Evolutionary conservation across 2,888 invertebrate species (phyloP).

Genomic region (Oligia latruncula): DNA sequence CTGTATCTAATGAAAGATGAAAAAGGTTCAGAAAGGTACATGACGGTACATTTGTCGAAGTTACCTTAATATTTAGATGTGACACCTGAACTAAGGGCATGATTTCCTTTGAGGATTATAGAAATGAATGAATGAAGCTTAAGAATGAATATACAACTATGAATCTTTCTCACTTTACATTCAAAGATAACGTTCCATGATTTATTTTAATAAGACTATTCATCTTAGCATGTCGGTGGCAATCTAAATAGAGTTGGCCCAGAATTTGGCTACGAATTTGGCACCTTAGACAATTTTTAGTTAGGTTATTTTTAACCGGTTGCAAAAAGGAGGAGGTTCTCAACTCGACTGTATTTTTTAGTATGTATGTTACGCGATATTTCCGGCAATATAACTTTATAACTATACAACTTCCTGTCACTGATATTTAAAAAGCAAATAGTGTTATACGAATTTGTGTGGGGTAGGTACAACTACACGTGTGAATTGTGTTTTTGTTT

Average conservation of each 20-base stretch:
- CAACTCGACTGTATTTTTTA: too few relatives aligned
- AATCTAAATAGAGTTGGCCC: neutral
- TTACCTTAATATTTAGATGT: conserved; percentile 32
- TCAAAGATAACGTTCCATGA: neutral
- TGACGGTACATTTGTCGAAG: conserved; percentile 26
- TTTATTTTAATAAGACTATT: neutral
- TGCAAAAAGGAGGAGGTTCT: too few relatives aligned
- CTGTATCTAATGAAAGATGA: conserved; percentile 36
- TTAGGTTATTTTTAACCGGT: neutral
- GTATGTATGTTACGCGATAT: too few relatives aligned
- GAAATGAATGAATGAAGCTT: neutral
- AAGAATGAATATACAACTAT: conserved; percentile 2
- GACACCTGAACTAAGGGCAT: conserved; percentile 26
- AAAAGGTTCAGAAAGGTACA: conserved; percentile 34
- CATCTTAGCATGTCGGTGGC: neutral
- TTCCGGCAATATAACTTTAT: too few relatives aligned
- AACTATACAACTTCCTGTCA: too few relatives aligned
- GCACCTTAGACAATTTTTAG: too few relatives aligned
- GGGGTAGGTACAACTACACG: too few relatives aligned
- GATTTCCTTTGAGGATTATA: conserved; percentile 48
- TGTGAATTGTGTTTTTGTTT: too few relatives aligned
- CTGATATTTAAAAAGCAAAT: too few relatives aligned
- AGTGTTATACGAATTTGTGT: too few relatives aligned
- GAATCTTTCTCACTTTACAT: conserved; percentile 1
- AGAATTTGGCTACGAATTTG: neutral